These are phyloP conservation scores for Ophion ellenae DNA, from an alignment of 2,888 invertebrate genomes.

Conservation along the genomic window DNA sequence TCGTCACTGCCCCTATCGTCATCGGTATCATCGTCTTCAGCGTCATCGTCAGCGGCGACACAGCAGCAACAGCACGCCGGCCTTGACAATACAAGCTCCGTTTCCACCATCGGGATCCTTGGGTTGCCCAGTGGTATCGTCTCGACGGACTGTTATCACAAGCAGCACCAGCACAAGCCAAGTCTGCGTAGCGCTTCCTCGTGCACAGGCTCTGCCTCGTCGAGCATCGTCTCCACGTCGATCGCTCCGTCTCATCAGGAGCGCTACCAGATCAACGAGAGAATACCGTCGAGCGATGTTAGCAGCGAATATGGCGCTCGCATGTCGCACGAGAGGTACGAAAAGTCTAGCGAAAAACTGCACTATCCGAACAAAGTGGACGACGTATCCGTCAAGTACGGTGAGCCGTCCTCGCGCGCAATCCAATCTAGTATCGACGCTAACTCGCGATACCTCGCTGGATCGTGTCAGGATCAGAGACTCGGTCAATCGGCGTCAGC, in stretches of 20 bases:
- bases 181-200: conserved; percentile 83
- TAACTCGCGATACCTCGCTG: conserved; percentile 60
- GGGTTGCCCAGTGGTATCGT: conserved; percentile 74
- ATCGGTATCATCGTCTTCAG: conserved; percentile 80
- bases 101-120: conserved; percentile 76
- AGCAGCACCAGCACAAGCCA: conserved; percentile 73
- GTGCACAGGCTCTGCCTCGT: conserved; percentile 67
- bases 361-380: conserved; percentile 66
- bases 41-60: conserved; percentile 75
- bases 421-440: conserved; percentile 70
- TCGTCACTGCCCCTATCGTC: conserved; percentile 70
- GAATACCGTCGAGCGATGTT: conserved; percentile 85
- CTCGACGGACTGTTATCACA: conserved; percentile 84
- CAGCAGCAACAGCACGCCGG: conserved; percentile 76
- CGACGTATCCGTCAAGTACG: conserved; percentile 58
- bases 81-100: conserved; percentile 75
- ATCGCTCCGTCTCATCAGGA: conserved; percentile 77
- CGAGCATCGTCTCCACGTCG: conserved; percentile 74
- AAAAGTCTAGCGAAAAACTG: conserved; percentile 75
- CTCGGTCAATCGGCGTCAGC: conserved; percentile 70
- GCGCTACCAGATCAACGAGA: conserved; percentile 83
- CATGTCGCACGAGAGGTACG: conserved; percentile 73
- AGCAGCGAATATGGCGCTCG: conserved; percentile 73
- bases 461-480: conserved; percentile 71
- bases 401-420: conserved; percentile 61